A percentile compares a stretch with the other conserved stretches of the same genome.
These are phyloP conservation scores for Hydra vulgaris DNA, from an alignment of 30 jellyfish, hydroid and myxozoan genomes.

Conservation along the genomic window DNA sequence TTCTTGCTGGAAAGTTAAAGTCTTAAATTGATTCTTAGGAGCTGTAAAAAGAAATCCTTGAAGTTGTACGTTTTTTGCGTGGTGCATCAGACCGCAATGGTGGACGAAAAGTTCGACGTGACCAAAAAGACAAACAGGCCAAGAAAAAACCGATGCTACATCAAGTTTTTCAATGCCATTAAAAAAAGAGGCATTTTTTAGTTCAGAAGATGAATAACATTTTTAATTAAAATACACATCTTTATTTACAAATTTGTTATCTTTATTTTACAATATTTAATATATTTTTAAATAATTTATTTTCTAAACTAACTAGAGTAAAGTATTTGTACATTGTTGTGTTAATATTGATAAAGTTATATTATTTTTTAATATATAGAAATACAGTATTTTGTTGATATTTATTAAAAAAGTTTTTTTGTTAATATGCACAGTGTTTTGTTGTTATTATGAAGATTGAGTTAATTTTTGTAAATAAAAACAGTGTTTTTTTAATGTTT, in stretches of 20 bases:
- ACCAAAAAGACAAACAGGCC: not conserved
- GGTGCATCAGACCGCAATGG: not conserved
- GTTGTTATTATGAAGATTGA: too few species aligned
- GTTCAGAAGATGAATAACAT: not conserved
- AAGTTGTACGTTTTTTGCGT: not conserved
- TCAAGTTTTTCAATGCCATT: not conserved
- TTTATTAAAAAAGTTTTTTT: too few species aligned
- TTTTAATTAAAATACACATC: not conserved
- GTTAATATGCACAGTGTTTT: too few species aligned
- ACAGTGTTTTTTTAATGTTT: too few species aligned
- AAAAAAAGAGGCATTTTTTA: not conserved
- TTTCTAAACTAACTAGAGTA: not conserved
- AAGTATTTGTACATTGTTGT: not conserved
- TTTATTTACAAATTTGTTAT: not conserved
- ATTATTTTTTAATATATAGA: too few species aligned
- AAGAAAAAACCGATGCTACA: not conserved
- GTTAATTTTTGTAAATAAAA: too few species aligned
- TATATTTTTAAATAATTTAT: too few species aligned
- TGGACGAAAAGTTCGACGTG: not conserved
- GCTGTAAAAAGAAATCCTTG: not conserved
- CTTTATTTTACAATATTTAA: not conserved
- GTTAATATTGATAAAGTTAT: too few species aligned
- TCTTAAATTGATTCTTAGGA: not conserved
- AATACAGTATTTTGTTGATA: too few species aligned
- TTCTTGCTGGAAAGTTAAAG: not conserved